These are phyloP conservation scores for Neomicropteryx cornuta DNA, from an alignment of 1,140 invertebrate genomes.

Conservation along the genomic window DNA sequence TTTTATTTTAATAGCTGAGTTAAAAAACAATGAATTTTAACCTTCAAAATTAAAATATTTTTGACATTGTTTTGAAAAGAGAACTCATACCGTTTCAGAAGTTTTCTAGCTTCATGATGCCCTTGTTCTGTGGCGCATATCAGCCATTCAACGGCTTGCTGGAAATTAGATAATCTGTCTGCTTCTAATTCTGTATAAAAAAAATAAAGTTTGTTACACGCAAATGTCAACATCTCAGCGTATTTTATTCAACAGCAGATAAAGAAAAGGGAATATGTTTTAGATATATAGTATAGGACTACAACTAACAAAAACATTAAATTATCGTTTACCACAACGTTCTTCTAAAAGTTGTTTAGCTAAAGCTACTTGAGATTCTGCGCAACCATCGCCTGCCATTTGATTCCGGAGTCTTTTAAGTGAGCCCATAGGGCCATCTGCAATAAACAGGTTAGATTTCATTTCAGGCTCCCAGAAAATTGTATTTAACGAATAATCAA, in stretches of 20 bases:
- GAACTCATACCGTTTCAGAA: constrained; percentile 52
- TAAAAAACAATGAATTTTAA: too few relatives aligned
- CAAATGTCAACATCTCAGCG: neutral
- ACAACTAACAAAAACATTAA: too few relatives aligned
- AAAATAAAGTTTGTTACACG: neutral
- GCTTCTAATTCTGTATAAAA: constrained; percentile 34
- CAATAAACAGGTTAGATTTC: constrained; percentile 18
- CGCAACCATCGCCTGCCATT: constrained; percentile 68
- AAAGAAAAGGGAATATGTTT: too few relatives aligned
- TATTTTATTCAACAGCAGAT: too few relatives aligned
- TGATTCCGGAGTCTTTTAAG: constrained; percentile 55
- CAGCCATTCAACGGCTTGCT: constrained; percentile 74
- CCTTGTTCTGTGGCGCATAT: constrained; percentile 83
- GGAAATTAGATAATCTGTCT: constrained; percentile 39
- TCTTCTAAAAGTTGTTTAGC: constrained; percentile 64
- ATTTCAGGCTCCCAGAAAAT: neutral
- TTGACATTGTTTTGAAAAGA: too few relatives aligned
- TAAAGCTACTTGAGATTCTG: constrained; percentile 67
- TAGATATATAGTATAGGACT: constrained; percentile 4
- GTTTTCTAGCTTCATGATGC: constrained; percentile 70
- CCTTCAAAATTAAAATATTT: too few relatives aligned
- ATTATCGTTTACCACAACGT: constrained; percentile 55
- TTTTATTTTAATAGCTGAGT: too few relatives aligned
- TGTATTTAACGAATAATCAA: constrained; percentile 1
- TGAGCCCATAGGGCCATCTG: constrained; percentile 55